These are phyloP conservation scores for Mirounga angustirostris DNA, from an alignment of 2,113 vertebrate genomes.

Conservation along the genomic window DNA sequence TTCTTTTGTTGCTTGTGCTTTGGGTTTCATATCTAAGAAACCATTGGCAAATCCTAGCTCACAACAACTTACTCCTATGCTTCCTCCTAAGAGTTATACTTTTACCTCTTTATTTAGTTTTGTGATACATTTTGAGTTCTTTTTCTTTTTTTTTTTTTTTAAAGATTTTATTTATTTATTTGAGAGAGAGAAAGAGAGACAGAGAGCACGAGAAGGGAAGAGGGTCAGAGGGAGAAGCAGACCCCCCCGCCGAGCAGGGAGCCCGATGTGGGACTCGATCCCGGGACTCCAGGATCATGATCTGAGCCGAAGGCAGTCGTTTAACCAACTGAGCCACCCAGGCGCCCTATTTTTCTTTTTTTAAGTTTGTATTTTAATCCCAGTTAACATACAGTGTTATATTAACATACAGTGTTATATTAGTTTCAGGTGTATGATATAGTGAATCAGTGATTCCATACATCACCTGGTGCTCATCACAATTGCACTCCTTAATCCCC, in stretches of 20 bases:
- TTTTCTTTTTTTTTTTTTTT: not conserved
- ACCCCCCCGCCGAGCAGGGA: too few species aligned
- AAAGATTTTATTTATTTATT: too few species aligned
- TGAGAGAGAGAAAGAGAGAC: too few species aligned
- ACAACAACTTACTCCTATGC: slow-evolving; percentile 38
- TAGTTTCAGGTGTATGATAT: not conserved
- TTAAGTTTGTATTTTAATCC: not conserved
- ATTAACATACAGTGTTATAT: not conserved
- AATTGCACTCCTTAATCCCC: not conserved
- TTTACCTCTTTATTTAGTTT: slow-evolving; percentile 21
- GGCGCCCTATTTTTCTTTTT: not conserved
- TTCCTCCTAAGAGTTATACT: slow-evolving; percentile 37
- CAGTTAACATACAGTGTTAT: not conserved
- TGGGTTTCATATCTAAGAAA: slow-evolving; percentile 28
- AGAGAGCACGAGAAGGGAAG: too few species aligned
- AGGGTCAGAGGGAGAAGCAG: too few species aligned
- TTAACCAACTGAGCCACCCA: too few species aligned
- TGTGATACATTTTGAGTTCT: slow-evolving; percentile 38
- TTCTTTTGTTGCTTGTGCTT: not conserved
- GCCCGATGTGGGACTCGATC: too few species aligned
- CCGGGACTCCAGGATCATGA: too few species aligned
- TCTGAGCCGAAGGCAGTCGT: too few species aligned
- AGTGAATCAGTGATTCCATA: not conserved
- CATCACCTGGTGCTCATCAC: not conserved
- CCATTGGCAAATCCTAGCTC: not conserved